Base-by-base conservation (phyloP, 2,888 invertebrate species). In the Calameuta filiformis region DNA sequence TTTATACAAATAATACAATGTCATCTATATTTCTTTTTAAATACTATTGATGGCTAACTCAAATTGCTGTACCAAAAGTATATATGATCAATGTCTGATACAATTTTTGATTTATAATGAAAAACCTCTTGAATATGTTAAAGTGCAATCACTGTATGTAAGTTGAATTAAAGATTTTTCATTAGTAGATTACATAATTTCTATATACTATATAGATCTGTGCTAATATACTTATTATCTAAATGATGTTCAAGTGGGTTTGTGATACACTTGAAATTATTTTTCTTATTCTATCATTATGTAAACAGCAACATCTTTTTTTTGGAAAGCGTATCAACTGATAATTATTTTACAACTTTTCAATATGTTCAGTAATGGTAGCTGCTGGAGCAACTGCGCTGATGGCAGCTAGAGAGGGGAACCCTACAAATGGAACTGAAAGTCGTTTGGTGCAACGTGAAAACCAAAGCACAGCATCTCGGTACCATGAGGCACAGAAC, bases 341-440 rank as follows among this genome's bases (percentile, higher is more conserved):
- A 56, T 56, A 56, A 56, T 56, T 23, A 56, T 23, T 56, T 23
- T 23, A 56, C 4, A 31, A 31, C 15, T 34, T 12, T 23, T 23
- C 33, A 33, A 15, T 33, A 31, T 71, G 31, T 69, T 68, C 73
- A 89, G 89, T 85, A 78, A 89, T 89, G 89, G 89, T 89, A 85
- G 88, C 89, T 81, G 88, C 87, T 78, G 89, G 89, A 73, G 86
- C 85, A 35, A 85, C 85, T 73, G 83, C 86, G 82, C 85, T 88
- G 83, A 89, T 89, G 88, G 85, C 89, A 82, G 85, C 88, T 79
- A 87, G 85, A 77, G 89, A 88, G 78, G 85, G 87, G 80, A 82
- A 85, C 79, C 84, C 87, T 78, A 86, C 86, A 34, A 87, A 86
- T 80, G 84, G 84, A 74, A 80, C 82, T 56, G 86, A 83, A 79